Conservation (phyloP, 1,140 invertebrate genomes). For the Physella acuta region DNA sequence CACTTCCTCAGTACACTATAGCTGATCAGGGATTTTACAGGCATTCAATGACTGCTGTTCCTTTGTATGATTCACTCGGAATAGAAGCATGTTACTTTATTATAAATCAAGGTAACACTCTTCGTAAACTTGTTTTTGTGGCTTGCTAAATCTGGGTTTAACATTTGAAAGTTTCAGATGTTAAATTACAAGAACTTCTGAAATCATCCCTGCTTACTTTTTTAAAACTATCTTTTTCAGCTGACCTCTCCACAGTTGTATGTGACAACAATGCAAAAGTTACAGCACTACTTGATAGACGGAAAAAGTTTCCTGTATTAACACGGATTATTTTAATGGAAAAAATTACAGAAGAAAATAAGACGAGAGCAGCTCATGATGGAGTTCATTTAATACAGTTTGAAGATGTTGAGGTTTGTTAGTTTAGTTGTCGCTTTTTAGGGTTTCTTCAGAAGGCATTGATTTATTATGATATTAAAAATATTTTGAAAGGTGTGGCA, state of each 20-base stretch:
- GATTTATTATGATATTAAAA: not conserved
- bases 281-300: conserved; percentile 73
- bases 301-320: conserved; percentile 77
- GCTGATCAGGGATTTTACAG: conserved; percentile 90
- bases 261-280: conserved; percentile 85
- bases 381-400: conserved; percentile 82
- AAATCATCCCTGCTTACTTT: too few relatives aligned
- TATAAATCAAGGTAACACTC: conserved; percentile 81
- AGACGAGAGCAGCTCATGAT: conserved; percentile 75
- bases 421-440: not conserved
- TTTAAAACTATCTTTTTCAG: conserved; percentile 38
- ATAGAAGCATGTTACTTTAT: conserved; percentile 94
- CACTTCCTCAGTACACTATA: conserved; percentile 76
- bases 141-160: too few relatives aligned
- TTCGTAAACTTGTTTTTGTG: not conserved
- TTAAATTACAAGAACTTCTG: too few relatives aligned
- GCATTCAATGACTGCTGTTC: conserved; percentile 92
- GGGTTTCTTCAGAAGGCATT: too few relatives aligned
- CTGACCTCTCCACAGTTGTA: conserved; percentile 67
- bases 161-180: too few relatives aligned
- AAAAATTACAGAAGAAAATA: conserved; percentile 71
- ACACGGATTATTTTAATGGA: conserved; percentile 82
- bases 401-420: conserved; percentile 75
- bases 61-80: conserved; percentile 94
- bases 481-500: too few relatives aligned